Base-by-base conservation (phyloP, 2,797 vertebrate species). In the Epinephelus malabaricus region DNA sequence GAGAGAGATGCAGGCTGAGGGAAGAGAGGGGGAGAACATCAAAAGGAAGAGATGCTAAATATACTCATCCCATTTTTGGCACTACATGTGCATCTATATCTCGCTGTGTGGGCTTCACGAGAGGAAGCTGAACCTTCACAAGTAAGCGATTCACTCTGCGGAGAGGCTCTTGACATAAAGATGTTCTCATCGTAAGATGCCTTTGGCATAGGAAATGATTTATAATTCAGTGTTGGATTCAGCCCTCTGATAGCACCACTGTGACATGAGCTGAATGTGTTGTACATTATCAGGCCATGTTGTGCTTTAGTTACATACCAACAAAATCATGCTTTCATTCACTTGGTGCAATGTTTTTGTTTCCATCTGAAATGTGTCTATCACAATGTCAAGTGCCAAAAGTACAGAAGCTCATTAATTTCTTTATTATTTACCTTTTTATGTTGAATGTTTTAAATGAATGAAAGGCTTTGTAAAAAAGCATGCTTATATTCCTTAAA, bases 31-130 rank as follows among this genome's bases (percentile, higher is more conserved):
- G 71, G 74, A 54, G 59, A 79, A 90, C 88, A 88, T 92, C 89
- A 91, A 90, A 89, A 87, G 85, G 59, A 76, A 84, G 66, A 50
- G 84, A 88, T 86, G 78, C 91, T 92, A 92, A 93, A 93, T 93
- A 91, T 93, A 92, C 87, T 74, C 84, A 60, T 86, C 81, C 76
- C 83, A 79, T 86, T 87, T 92, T 90, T 85, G 87, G 84, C 87
- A 76, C 83, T 46, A 21, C 81, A 34, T 89, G 87, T 88, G 87
- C 86, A 79, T 89, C 83, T 84, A 43, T 88, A 86, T 87, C 86
- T 87, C 76, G 2, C 68, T 82, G 89, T 89, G 91, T 86, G 86
- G 86, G 88, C 79, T 86, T 72, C 83, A 85, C 76, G 64, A 78
- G 79, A 84, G 83, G 83, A 86, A 84, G 81, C 76, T 71, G 69